Evolutionary conservation across 2,113 vertebrate genomes (phyloP), one percentile per base, ranked within the genome.

Genomic region (Strigops habroptila): DNA sequence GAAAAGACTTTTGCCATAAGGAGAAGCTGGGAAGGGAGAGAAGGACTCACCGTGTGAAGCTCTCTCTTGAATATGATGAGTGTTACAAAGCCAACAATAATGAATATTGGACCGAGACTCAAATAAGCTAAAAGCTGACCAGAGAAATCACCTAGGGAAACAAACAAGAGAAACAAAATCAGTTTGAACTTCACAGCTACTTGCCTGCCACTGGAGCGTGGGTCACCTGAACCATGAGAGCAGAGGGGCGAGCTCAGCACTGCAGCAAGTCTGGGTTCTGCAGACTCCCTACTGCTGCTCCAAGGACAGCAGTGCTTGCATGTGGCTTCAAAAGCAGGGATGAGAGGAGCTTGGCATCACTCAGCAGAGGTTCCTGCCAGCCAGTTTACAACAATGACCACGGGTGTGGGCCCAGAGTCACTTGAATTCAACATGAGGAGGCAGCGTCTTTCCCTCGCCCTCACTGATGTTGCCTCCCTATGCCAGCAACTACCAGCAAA

Each of bases 11-110:
- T 4, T n/a, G 35, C 43, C 19, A 6, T 8, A 7, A 44, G 19
- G 31, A 69, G 28, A 65, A 63, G 68, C 43, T 39, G 41, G 41
- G 53, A 52, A 57, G 41, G 35, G 9, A 62, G 18, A 19, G 10
- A 5, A 67, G n/a, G 71, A 97, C 99, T 99, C 94, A 99, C 99
- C 92, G 99, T 99, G 98, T 99, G 99, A 91, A 99, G 98, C 88
- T 99, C 99, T 91, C 99, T 98, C 98, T 99, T 99, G 97, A 99
- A 99, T 96, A 99, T 98, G 93, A 99, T 99, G 94, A 99, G 99
- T 14, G 99, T 99, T 82, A 99, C 97, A 41, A 99, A 99, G 48
- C 99, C 99, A 63, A 99, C 98, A 25, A 99, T 98, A 96, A 99
- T 98, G 49, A 99, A 99, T 77, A 99, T 95, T 73, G 99, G 99